Percentiles rank a stretch among this genome's conserved stretches.
Conservation (phyloP, 2,888 invertebrate genomes). For the Therioaphis trifolii region DNA sequence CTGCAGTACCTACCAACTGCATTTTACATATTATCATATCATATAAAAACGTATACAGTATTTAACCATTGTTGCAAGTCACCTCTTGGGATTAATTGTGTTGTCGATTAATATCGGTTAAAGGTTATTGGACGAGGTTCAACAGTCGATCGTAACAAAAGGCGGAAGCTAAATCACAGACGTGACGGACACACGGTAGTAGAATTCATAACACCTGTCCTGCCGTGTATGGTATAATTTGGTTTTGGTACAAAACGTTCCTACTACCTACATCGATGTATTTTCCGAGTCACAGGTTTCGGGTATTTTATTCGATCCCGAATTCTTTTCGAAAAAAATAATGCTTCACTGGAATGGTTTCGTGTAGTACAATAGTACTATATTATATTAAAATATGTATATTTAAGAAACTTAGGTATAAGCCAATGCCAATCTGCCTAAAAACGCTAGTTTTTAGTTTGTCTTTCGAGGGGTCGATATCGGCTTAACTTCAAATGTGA, state of each 20-base stretch:
- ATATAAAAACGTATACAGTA: too few species aligned
- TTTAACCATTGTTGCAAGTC: constrained; percentile 32
- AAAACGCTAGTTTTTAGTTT: not conserved
- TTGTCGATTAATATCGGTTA: constrained; percentile 37
- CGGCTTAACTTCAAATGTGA: constrained; percentile 20
- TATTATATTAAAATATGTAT: too few species aligned
- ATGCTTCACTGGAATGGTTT: not conserved
- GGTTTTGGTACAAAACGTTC: too few species aligned
- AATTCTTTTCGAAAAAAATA: not conserved
- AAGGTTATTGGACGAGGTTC: constrained; percentile 61
- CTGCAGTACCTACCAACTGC: too few species aligned
- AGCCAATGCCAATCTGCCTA: too few species aligned
- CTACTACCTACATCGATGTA: not conserved
- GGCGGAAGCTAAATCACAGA: constrained; percentile 53
- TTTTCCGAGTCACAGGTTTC: too few species aligned
- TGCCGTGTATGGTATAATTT: too few species aligned
- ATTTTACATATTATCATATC: too few species aligned
- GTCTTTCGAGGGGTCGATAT: not conserved
- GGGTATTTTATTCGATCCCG: not conserved
- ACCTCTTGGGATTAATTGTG: constrained; percentile 18
- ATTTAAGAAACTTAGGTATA: too few species aligned
- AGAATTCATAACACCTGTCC: constrained; percentile 54
- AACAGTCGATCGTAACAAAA: constrained; percentile 56
- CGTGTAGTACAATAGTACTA: too few species aligned
- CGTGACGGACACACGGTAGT: constrained; percentile 58